Conservation (phyloP, 2,888 invertebrate genomes). For the Heterodera filipjevi region DNA sequence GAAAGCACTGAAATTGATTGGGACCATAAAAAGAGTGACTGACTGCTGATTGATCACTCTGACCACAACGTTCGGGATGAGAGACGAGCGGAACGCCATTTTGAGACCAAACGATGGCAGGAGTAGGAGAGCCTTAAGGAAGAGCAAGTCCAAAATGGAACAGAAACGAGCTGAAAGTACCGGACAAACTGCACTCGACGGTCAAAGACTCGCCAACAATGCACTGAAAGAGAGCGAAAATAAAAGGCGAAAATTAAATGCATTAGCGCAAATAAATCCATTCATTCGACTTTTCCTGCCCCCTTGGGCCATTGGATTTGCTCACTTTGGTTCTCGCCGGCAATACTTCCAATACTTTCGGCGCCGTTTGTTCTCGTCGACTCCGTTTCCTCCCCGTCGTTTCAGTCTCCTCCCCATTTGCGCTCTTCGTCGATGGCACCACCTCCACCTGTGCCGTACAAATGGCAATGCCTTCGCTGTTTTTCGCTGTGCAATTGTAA, state of each 20-base stretch:
- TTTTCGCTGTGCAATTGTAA: constrained; percentile 65
- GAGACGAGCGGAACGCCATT: constrained; percentile 57
- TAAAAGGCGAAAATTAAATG: background rate
- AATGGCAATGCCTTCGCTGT: constrained; percentile 60
- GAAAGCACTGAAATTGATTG: constrained; percentile 45
- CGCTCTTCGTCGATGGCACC: constrained; percentile 40
- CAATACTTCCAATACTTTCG: constrained; percentile 60
- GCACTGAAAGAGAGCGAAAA: constrained; percentile 38
- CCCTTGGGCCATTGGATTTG: background rate
- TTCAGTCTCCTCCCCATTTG: constrained; percentile 26
- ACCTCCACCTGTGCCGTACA: constrained; percentile 62
- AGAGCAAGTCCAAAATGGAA: background rate
- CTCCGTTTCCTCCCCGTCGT: constrained; percentile 44
- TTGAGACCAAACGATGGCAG: constrained; percentile 57
- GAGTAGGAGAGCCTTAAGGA: constrained; percentile 54
- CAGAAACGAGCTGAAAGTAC: background rate
- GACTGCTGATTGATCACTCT: background rate
- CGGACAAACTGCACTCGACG: constrained; percentile 52
- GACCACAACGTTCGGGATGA: constrained; percentile 47
- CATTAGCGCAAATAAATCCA: too few relatives aligned
- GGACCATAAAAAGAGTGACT: constrained; percentile 29
- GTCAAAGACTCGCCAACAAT: constrained; percentile 52
- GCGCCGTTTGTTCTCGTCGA: constrained; percentile 50
- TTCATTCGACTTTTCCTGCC: too few relatives aligned
- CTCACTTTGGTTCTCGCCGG: constrained; percentile 52